These are phyloP conservation scores for Nephrotoma flavescens DNA, from an alignment of 2,888 invertebrate genomes.

Conservation along the genomic window DNA sequence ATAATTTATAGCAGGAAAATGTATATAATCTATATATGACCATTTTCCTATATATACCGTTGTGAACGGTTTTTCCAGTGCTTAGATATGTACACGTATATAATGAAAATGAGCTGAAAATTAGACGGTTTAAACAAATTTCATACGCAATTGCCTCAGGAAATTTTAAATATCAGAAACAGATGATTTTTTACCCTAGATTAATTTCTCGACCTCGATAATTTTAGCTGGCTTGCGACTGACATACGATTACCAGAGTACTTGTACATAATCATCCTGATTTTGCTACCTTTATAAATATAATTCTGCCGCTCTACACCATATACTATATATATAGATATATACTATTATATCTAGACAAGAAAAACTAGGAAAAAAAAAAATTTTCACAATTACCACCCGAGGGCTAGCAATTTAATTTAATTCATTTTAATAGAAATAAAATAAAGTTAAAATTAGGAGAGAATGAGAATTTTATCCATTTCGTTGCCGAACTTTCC, in stretches of 20 bases:
- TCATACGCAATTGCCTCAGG: not conserved
- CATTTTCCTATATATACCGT: not conserved
- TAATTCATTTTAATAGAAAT: conserved; percentile 3
- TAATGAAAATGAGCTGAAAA: not conserved
- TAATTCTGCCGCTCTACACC: not conserved
- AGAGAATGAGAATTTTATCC: not conserved
- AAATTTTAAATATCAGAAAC: not conserved
- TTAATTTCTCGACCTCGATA: not conserved
- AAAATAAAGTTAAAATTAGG: not conserved
- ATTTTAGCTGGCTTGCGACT: not conserved
- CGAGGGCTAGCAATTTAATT: conserved; percentile 1
- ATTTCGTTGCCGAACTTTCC: not conserved
- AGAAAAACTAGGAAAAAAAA: not conserved
- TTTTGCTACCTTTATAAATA: not conserved
- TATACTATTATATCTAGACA: not conserved
- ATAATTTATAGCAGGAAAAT: not conserved
- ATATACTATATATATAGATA: not conserved
- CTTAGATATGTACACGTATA: not conserved
- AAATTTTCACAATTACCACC: not conserved
- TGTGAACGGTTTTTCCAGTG: no score
- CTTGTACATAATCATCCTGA: not conserved
- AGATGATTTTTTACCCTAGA: not conserved
- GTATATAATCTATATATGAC: not conserved
- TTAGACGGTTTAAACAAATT: not conserved
- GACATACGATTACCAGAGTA: not conserved